Evolutionary conservation across 2,888 invertebrate species (phyloP), one percentile per base, ranked within the genome.

Genomic region (Glyphotaelius pellucidus): DNA sequence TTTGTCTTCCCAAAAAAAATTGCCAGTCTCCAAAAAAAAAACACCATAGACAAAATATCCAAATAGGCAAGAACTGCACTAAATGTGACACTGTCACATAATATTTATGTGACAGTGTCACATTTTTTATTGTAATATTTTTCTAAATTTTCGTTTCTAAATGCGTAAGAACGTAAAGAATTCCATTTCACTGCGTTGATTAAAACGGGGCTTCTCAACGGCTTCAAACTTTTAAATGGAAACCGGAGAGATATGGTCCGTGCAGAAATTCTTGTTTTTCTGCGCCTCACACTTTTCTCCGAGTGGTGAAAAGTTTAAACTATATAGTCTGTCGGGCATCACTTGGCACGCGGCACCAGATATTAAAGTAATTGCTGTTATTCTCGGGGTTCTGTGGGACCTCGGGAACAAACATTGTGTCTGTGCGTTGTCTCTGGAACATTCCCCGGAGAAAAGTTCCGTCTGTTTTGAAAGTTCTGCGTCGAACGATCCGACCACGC

Each of bases 401-500:
- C 81, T 67, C 52, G 52, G 52, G 52, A 67, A 67, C 52, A 67
- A 67, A 67, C 52, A 67, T 7, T 19, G 52, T 25, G 25, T 67
- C 52, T 67, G 52, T 25, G 52, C 52, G 52, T 67, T 19, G 52
- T 67, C 25, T 67, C 52, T 67, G 15, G 25, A 67, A 67, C 52
- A 67, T 67, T 92, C 92, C 90, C 90, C n/a, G 80, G 90, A 88
- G 88, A 42, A 90, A 90, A 90, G 42, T 90, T 91, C 89, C 81
- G 80, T 79, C 88, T 89, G 83, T 89, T 91, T 89, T 80, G 84
- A 91, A 92, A 92, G 91, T 91, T 92, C 91, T 91, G 93, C 92
- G 91, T 91, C 93, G 91, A 93, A 93, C 91, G 92, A 93, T 92
- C 87, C 90, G 35, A 91, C 91, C 93, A 93, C 93, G 93, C 93